phyloP scores from a whole-genome alignment of 53 echinoderm and acorn worm genomes.

The Paracentrotus lividus region DNA sequence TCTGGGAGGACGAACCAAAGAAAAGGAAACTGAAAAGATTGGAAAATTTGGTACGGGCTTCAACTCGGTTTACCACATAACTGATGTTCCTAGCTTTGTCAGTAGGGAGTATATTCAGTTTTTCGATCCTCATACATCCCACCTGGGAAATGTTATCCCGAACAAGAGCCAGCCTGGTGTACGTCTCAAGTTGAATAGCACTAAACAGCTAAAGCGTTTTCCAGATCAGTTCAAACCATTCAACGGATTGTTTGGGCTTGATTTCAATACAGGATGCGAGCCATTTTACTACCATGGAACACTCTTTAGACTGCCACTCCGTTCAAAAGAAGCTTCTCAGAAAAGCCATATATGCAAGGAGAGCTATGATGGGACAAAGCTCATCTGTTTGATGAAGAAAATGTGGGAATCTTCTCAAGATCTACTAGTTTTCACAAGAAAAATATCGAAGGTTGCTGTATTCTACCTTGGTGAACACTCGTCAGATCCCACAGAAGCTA shows the following conservation, averaged over 20 bases:
- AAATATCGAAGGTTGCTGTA: slow-evolving; percentile 69
- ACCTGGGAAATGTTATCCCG: slow-evolving; percentile 68
- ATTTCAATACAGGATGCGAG: background rate
- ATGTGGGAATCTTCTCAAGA: slow-evolving; percentile 74
- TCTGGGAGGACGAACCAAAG: slow-evolving; percentile 85
- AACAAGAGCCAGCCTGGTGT: slow-evolving; percentile 81
- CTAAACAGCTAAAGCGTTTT: slow-evolving; percentile 73
- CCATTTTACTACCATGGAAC: slow-evolving; percentile 52
- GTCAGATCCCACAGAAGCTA: background rate
- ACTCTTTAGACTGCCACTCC: slow-evolving; percentile 84
- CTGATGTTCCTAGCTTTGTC: slow-evolving; percentile 92
- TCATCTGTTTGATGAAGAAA: slow-evolving; percentile 68
- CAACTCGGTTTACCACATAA: slow-evolving; percentile 93
- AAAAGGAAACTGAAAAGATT: slow-evolving; percentile 80
- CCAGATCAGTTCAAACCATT: slow-evolving; percentile 89
- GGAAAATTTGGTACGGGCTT: slow-evolving; percentile 95
- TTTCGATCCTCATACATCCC: slow-evolving; percentile 89
- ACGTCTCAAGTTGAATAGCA: slow-evolving; percentile 72
- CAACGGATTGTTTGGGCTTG: slow-evolving; percentile 82
- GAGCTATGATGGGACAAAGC: slow-evolving; percentile 65
- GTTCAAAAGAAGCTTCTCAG: slow-evolving; percentile 71
- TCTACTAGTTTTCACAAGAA: slow-evolving; percentile 85
- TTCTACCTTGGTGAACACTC: slow-evolving; percentile 25
- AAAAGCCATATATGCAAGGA: slow-evolving; percentile 73
- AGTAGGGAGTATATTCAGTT: slow-evolving; percentile 78